Percentiles rank a stretch among this genome's conserved stretches.
Conservation (phyloP, 1,140 invertebrate species). For the Hyphantria cunea region DNA sequence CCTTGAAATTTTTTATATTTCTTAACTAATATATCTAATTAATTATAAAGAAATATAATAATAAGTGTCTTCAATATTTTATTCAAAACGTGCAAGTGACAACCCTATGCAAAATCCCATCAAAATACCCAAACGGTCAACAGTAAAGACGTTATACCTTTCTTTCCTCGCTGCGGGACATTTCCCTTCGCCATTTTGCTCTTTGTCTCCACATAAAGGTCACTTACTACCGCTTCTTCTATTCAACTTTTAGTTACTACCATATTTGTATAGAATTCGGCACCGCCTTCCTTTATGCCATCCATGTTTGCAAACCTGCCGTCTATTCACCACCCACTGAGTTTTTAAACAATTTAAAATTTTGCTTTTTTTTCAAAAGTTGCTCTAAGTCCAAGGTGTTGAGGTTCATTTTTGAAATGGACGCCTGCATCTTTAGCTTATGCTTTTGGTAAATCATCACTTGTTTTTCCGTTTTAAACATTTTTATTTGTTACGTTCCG, state of each 20-base stretch:
- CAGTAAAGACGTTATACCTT: constrained; percentile 60
- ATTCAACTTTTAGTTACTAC: constrained; percentile 51
- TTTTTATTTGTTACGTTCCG: constrained; percentile 59
- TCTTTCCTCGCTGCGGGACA: constrained; percentile 56
- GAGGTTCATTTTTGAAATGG: constrained; percentile 40
- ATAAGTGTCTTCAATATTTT: no score
- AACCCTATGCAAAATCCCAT: constrained; percentile 38
- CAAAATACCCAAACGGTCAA: constrained; percentile 48
- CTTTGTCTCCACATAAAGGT: constrained; percentile 64
- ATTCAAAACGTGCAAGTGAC: constrained; percentile 7
- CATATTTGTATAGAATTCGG: constrained; percentile 54
- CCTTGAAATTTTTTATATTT: no score
- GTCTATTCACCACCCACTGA: constrained; percentile 66
- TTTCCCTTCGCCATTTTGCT: constrained; percentile 51
- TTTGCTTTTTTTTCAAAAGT: constrained; percentile 24
- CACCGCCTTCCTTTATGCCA: constrained; percentile 55
- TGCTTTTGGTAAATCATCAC: constrained; percentile 58
- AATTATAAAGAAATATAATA: no score
- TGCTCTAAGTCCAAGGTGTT: constrained; percentile 30
- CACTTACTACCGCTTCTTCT: constrained; percentile 56
- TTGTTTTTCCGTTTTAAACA: constrained; percentile 53
- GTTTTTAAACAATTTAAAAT: constrained; percentile 35
- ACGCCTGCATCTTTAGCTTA: constrained; percentile 32
- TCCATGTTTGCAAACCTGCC: constrained; percentile 71
- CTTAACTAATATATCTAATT: no score